These are phyloP conservation scores for Kryptopterus vitreolus DNA, from an alignment of 2,797 vertebrate species.

Conservation along the genomic window DNA sequence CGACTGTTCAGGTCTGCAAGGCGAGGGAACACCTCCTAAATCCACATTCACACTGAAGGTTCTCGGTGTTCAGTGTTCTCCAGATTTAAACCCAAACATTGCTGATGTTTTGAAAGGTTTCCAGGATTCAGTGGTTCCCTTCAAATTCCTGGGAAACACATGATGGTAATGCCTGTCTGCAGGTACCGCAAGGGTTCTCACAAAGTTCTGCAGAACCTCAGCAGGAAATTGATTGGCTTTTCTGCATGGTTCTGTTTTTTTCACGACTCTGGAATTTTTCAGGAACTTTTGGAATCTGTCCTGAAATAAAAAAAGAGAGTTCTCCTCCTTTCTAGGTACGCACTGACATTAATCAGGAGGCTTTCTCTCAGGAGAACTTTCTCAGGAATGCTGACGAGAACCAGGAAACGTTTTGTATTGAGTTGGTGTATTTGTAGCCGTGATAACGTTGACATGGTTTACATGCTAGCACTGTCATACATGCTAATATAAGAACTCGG, in stretches of 20 bases:
- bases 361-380: not conserved
- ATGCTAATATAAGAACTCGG: slow-evolving; percentile 17
- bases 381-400: not conserved
- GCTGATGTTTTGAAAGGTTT: not conserved
- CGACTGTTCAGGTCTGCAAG: slow-evolving; percentile 36
- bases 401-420: not conserved
- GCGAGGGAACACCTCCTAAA: not conserved
- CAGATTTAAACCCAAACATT: no score
- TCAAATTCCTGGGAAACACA: no score
- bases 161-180: no score
- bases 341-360: not conserved
- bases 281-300: not conserved
- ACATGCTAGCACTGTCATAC: not conserved
- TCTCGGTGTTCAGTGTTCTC: not conserved
- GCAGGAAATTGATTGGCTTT: not conserved
- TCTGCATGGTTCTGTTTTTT: no score
- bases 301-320: not conserved
- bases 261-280: not conserved
- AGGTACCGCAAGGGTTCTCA: no score
- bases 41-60: not conserved
- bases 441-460: not conserved
- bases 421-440: not conserved
- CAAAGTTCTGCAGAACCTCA: not conserved
- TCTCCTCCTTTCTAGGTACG: not conserved
- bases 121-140: no score